Conservation (phyloP, 1,140 invertebrate genomes). For the Zaprionus ornatus region DNA sequence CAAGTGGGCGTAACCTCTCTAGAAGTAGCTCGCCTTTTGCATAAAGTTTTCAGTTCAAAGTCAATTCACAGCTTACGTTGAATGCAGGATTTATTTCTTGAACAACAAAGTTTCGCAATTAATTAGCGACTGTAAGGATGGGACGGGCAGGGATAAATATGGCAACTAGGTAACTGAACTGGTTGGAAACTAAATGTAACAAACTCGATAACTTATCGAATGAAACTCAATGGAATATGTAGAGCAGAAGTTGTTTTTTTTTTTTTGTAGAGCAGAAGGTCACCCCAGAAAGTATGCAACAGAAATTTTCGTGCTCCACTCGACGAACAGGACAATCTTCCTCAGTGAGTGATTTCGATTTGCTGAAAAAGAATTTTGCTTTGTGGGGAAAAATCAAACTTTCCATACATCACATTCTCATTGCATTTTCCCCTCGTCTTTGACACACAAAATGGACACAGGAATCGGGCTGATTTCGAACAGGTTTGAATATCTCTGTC, state of each 20-base stretch:
- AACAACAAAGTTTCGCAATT: slow-evolving; percentile 16
- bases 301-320: background rate
- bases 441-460: slow-evolving; percentile 15
- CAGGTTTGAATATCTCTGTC: background rate
- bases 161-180: background rate
- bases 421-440: slow-evolving; percentile 4
- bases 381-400: background rate
- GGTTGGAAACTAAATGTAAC: background rate
- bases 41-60: slow-evolving; percentile 54
- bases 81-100: background rate
- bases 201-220: background rate
- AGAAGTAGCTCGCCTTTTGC: slow-evolving; percentile 54
- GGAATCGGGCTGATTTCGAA: background rate
- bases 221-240: too few relatives aligned
- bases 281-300: background rate
- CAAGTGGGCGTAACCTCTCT: slow-evolving; percentile 1
- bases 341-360: background rate
- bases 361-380: background rate
- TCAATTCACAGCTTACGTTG: slow-evolving; percentile 13
- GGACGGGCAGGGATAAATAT: background rate
- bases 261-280: too few relatives aligned
- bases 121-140: background rate
- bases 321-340: background rate
- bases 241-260: too few relatives aligned
- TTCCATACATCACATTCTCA: slow-evolving; percentile 34